phyloP scores from a whole-genome alignment of 2,113 vertebrate genomes.

The Dolichotis patagonum region DNA sequence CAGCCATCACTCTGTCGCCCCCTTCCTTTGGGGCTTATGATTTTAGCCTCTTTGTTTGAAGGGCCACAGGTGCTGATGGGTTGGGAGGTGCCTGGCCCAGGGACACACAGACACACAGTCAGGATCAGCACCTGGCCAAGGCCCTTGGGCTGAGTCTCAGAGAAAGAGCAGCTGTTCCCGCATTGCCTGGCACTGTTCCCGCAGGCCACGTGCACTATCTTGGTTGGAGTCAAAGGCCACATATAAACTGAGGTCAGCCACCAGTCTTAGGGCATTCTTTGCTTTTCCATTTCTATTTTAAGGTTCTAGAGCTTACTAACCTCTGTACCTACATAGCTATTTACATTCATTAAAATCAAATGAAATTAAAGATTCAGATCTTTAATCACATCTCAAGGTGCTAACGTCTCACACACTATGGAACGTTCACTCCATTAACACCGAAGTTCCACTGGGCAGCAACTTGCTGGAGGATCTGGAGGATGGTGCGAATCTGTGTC shows the following conservation, averaged over 20 bases:
- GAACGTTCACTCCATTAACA: neutral
- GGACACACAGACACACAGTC: neutral
- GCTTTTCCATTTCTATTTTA: neutral
- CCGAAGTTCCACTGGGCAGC: neutral
- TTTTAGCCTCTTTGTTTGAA: neutral
- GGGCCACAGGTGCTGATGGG: neutral
- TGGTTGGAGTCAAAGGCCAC: constrained; percentile 1
- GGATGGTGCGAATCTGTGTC: neutral
- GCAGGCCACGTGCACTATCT: neutral
- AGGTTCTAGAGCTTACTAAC: neutral
- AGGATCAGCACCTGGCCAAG: neutral
- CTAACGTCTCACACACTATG: neutral
- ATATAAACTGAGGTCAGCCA: neutral
- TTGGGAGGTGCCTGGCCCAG: neutral
- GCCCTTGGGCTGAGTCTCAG: neutral
- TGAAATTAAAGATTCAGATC: neutral
- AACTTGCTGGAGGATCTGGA: too few species aligned
- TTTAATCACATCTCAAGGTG: neutral
- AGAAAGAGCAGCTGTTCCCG: neutral
- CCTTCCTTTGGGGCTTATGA: neutral
- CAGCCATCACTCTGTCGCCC: neutral
- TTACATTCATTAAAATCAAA: constrained; percentile 31
- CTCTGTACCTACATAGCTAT: neutral
- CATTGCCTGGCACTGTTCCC: neutral
- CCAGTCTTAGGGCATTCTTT: neutral